Evolutionary conservation across 2,113 vertebrate genomes (phyloP).

Genomic region (Heteronetta atricapilla): DNA sequence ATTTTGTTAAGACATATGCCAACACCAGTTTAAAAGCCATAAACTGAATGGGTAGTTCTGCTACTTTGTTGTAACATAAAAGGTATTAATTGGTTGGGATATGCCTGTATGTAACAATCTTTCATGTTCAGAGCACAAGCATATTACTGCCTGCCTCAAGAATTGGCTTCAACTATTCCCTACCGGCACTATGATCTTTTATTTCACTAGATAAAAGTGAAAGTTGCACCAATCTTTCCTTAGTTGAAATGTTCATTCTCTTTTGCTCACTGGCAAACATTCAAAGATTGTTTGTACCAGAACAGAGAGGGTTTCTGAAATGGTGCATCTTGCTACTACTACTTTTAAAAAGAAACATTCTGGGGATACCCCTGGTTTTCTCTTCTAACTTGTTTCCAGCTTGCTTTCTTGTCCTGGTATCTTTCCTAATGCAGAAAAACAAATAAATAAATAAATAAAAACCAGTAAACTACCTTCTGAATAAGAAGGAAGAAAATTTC

Average conservation of each 20-base stretch:
- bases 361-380: not conserved
- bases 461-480: not conserved
- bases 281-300: not conserved
- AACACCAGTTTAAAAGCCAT: not conserved
- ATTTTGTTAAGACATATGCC: not conserved
- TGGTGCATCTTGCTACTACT: not conserved
- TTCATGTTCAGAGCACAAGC: not conserved
- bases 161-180: not conserved
- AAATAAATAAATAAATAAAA: no score
- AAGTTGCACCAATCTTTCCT: not conserved
- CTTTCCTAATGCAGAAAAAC: not conserved
- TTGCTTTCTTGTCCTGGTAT: not conserved
- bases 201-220: not conserved
- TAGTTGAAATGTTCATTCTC: not conserved
- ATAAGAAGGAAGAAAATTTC: not conserved
- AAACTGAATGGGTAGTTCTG: not conserved
- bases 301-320: not conserved
- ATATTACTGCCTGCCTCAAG: not conserved
- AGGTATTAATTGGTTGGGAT: not conserved
- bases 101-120: not conserved
- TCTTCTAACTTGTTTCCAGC: not conserved
- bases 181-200: not conserved
- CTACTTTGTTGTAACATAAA: not conserved
- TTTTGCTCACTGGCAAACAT: not conserved
- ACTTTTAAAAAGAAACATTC: not conserved